Evolutionary conservation across 2,113 vertebrate genomes (phyloP).

Genomic region (Irena cyanogastra): DNA sequence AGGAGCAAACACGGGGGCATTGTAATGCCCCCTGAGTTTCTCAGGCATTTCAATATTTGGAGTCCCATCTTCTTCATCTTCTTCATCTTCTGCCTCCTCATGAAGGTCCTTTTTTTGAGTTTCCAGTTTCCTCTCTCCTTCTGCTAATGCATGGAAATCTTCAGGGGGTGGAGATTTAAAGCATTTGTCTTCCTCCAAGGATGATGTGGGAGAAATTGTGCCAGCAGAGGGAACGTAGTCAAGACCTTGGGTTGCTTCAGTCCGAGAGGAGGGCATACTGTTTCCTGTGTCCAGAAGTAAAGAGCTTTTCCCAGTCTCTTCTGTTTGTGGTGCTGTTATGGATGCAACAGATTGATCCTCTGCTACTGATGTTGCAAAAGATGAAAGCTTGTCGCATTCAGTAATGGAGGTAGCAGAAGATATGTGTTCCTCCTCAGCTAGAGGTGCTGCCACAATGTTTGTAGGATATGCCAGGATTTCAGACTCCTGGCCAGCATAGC

Average conservation of each 20-base stretch:
- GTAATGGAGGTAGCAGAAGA: slow-evolving; percentile 97
- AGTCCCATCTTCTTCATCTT: slow-evolving; percentile 83
- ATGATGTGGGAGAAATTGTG: slow-evolving; percentile 96
- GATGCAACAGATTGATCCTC: slow-evolving; percentile 94
- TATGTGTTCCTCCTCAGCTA: slow-evolving; percentile 95
- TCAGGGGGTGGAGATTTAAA: slow-evolving; percentile 95
- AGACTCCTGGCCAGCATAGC: slow-evolving; percentile 75
- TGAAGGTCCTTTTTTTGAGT: slow-evolving; percentile 50
- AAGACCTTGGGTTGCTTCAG: slow-evolving; percentile 88
- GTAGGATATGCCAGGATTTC: slow-evolving; percentile 83
- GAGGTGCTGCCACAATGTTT: slow-evolving; percentile 88
- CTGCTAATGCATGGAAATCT: slow-evolving; percentile 81
- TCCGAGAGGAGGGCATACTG: slow-evolving; percentile 83
- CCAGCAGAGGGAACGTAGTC: slow-evolving; percentile 94
- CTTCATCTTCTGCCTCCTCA: slow-evolving; percentile 68
- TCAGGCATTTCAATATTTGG: slow-evolving; percentile 79
- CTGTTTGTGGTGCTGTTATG: slow-evolving; percentile 90
- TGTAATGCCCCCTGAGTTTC: slow-evolving; percentile 80
- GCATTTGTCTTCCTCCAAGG: slow-evolving; percentile 94
- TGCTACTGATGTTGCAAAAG: slow-evolving; percentile 92
- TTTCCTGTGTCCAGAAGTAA: slow-evolving; percentile 87
- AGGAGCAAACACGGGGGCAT: slow-evolving; percentile 65
- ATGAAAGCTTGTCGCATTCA: slow-evolving; percentile 95
- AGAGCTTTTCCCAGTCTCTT: slow-evolving; percentile 88
- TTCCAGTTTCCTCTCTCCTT: slow-evolving; percentile 74